Percentiles rank a stretch among this genome's conserved stretches.
Evolutionary conservation across 2,113 vertebrate genomes (phyloP).

Genomic region (Alexandromys fortis): DNA sequence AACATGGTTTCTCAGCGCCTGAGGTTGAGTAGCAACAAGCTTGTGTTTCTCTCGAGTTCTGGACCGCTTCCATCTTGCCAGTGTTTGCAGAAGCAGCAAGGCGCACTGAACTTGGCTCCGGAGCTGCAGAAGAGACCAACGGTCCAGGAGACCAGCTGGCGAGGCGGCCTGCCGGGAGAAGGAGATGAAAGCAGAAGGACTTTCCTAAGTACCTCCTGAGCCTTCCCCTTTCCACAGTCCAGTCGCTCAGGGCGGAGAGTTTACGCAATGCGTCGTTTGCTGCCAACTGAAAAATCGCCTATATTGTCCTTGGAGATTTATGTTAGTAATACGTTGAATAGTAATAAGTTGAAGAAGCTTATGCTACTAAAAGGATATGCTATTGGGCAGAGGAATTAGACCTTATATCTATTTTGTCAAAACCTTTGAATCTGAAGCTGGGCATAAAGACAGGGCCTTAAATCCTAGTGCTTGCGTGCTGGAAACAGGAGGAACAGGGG

Average conservation of each 20-base stretch:
- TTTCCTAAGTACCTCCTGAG: not conserved
- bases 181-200: not conserved
- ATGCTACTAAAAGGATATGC: not conserved
- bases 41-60: not conserved
- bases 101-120: not conserved
- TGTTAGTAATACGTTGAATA: not conserved
- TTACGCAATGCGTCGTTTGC: not conserved
- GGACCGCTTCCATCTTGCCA: not conserved
- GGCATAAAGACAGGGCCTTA: not conserved
- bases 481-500: not conserved
- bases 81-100: slow-evolving; percentile 6
- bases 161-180: not conserved
- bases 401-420: slow-evolving; percentile 1
- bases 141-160: not conserved
- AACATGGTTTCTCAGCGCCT: not conserved
- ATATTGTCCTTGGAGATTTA: slow-evolving; percentile 23
- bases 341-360: slow-evolving; percentile 1
- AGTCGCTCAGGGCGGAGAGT: not conserved
- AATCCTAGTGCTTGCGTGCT: not conserved
- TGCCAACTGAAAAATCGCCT: not conserved
- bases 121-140: not conserved
- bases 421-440: not conserved
- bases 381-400: slow-evolving; percentile 14
- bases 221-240: not conserved
- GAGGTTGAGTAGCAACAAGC: not conserved